Conservation (phyloP, 2,113 vertebrate genomes). For the Sminthopsis crassicaudata region DNA sequence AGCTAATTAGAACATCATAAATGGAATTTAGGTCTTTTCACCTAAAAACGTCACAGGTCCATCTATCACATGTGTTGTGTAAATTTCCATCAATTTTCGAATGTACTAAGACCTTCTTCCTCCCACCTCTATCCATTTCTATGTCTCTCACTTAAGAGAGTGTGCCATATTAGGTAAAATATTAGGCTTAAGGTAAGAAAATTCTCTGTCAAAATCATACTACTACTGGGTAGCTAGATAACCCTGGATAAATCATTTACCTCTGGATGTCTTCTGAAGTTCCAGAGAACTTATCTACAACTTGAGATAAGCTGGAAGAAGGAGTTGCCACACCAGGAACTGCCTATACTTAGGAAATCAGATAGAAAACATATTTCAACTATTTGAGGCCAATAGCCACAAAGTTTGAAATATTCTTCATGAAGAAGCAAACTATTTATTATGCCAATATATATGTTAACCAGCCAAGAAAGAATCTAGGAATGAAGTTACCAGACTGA, state of each 20-base stretch:
- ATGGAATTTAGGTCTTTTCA: constrained; percentile 59
- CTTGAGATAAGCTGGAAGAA: not conserved
- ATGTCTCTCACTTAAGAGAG: not conserved
- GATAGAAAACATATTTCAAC: not conserved
- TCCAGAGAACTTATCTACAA: not conserved
- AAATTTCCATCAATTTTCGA: constrained; percentile 33
- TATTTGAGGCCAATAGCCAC: not conserved
- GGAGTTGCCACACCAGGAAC: not conserved
- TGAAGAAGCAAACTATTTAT: not conserved
- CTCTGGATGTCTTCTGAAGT: not conserved
- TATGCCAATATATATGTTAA: not conserved
- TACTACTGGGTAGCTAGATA: not conserved
- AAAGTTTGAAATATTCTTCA: not conserved
- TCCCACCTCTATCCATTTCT: not conserved
- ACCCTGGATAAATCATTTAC: not conserved
- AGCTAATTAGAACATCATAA: constrained; percentile 26
- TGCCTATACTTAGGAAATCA: not conserved
- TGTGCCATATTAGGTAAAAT: not conserved
- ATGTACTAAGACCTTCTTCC: constrained; percentile 28
- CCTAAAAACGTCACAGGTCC: constrained; percentile 53
- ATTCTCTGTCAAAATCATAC: not conserved
- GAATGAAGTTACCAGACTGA: not conserved
- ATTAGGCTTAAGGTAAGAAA: not conserved
- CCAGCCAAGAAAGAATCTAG: not conserved
- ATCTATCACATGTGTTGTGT: constrained; percentile 29